Base-by-base conservation (phyloP, 2,113 vertebrate species). In the Catharus bicknelli region DNA sequence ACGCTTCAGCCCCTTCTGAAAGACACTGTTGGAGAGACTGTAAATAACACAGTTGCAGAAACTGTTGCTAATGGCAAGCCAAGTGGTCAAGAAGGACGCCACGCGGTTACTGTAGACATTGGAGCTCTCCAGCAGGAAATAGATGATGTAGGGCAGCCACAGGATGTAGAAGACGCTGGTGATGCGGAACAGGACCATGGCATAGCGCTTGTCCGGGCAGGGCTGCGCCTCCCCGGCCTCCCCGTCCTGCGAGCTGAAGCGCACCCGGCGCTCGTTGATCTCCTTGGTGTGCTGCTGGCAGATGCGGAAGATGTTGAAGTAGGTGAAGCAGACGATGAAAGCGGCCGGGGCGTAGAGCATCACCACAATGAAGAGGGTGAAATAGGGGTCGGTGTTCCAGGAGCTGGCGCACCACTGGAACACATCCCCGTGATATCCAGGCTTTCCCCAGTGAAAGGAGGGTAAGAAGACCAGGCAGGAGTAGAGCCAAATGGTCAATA, bases 21-120 rank as follows among this genome's bases (percentile, higher is more conserved):
- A 99, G 95, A 99, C 99, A 88, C 99, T 99, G 97, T 99, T 99
- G 87, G 99, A 99, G 80, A 99, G 98, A 96, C 99, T 99, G 96
- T 99, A 99, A 98, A 99, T 99, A 90, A 99, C 98, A 98, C 99
- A 99, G 98, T 99, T 99, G 96, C 99, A 99, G 98, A 99, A 99
- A 96, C 99, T 99, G 98, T 99, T 99, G 98, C 99, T 99, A 97
- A 99, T 99, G 92, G 99, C 99, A 73, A 99, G 97, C 99, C 99
- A 99, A 91, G 99, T 99, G 88, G 99, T 99, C 69, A 99, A 91
- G 96, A 99, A 99, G 40, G 99, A 99, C 3, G 98, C 99, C 2
- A 97, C 83, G 3, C 98, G 98, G 94, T 98, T 99, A 57, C 97
- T 97, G 85, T 98, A 99, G 94, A 99, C 97, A 12, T 98, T 97